Evolutionary conservation across 2,113 vertebrate species (phyloP), one percentile per base, ranked within the genome.

Genomic region (Bos javanicus): DNA sequence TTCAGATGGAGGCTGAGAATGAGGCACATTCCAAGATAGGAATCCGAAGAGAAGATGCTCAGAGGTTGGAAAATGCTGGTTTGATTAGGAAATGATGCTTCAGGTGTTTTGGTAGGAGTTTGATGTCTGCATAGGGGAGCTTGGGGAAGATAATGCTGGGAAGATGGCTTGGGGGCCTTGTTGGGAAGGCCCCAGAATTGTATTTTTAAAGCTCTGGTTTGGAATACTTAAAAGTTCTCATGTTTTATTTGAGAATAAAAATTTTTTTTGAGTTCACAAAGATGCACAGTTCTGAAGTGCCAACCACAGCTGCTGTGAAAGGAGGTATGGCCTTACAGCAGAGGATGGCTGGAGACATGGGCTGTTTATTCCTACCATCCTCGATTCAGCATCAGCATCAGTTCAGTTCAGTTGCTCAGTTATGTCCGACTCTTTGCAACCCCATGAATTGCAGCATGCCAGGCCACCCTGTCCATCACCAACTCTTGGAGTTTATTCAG

Each of bases 191-290:
- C 17, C 9, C 4, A 7, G 90, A 48, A 78, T 14, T 23, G 10
- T 15, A 8, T 57, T 64, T 87, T 80, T 26, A n/a, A 92, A 91
- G 21, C 25, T 71, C 50, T 84, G 71, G 16, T 74, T 60, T 96
- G 81, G 80, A 90, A 90, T 85, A 43, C 52, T 85, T 84, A 78
- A 92, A 54, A 36, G 67, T 21, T 52, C 43, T 89, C 19, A 10
- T 36, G 25, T 93, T 86, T 94, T 30, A n/a, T 89, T 94, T 56
- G 96, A 94, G 94, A 25, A 84, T 48, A 90, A 92, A 83, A 46
- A 26, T 15, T 57, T 33, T 87, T 78, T 48, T 90, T 64, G n/a
- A 43, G 48, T 56, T 84, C 78, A 59, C 48, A 39, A 28, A 36
- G 84, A 83, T 76, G 86, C 46, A 50, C 48, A 26, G 33, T 50